phyloP scores from a whole-genome alignment of 1,140 invertebrate species.

The Rhopalosiphum padi region DNA sequence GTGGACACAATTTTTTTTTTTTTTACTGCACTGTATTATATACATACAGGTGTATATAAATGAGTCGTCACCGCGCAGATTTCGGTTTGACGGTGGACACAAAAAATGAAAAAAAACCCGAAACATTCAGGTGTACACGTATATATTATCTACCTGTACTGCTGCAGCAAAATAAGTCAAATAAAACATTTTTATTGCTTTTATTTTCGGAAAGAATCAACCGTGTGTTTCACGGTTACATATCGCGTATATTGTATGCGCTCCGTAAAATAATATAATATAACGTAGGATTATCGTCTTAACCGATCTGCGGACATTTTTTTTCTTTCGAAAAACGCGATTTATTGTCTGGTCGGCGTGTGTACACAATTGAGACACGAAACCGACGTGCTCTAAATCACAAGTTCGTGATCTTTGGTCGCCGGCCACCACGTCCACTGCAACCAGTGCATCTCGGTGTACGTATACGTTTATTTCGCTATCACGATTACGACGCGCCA shows the following conservation, averaged over 20 bases:
- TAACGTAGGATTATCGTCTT: background rate
- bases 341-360: constrained; percentile 27
- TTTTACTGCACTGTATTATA: background rate
- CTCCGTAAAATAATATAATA: constrained; percentile 7
- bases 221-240: background rate
- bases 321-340: constrained; percentile 27
- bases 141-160: background rate
- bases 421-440: background rate
- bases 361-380: constrained; percentile 48
- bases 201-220: constrained; percentile 6
- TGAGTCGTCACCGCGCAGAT: background rate
- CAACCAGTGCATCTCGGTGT: background rate
- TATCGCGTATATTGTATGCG: background rate
- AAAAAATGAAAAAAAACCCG: background rate
- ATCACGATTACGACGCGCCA: constrained; percentile 26
- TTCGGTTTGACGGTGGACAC: background rate
- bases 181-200: background rate
- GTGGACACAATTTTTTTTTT: background rate
- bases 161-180: background rate
- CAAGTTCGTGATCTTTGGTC: constrained; percentile 49
- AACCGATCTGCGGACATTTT: background rate
- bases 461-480: background rate
- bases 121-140: background rate
- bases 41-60: background rate
- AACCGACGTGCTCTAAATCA: constrained; percentile 55